A percentile compares a stretch with the other conserved stretches of the same genome.
These are phyloP conservation scores for Allophyes oxyacanthae DNA, from an alignment of 2,888 invertebrate genomes.

Conservation along the genomic window DNA sequence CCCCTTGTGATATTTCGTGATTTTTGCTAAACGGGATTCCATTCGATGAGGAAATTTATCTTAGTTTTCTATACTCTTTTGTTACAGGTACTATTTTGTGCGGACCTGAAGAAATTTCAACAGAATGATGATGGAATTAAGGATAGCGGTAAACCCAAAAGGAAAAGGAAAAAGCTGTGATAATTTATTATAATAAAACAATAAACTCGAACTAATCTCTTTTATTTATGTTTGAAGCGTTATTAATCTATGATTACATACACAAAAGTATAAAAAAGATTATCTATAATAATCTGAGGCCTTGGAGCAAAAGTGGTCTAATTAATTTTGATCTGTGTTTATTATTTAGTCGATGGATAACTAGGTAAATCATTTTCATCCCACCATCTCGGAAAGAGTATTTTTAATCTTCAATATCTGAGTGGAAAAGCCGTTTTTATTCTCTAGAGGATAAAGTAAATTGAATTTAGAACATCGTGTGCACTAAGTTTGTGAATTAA, in stretches of 20 bases:
- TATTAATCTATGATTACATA: slow-evolving; percentile 41
- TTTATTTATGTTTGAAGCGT: slow-evolving; percentile 37
- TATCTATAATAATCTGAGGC: neutral
- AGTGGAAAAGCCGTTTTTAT: too few relatives aligned
- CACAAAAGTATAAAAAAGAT: slow-evolving; percentile 63
- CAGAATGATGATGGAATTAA: slow-evolving; percentile 60
- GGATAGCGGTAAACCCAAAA: slow-evolving; percentile 70
- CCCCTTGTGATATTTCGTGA: too few relatives aligned
- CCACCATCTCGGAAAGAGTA: too few relatives aligned
- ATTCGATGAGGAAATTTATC: too few relatives aligned
- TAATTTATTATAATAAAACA: slow-evolving; percentile 24
- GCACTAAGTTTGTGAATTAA: too few relatives aligned
- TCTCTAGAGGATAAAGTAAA: too few relatives aligned
- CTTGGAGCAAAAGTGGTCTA: neutral
- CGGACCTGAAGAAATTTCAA: slow-evolving; percentile 93
- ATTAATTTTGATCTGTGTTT: neutral
- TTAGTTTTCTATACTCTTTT: too few relatives aligned
- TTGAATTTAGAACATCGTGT: too few relatives aligned
- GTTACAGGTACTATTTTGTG: slow-evolving; percentile 93
- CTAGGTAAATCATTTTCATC: too few relatives aligned
- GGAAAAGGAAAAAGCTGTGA: slow-evolving; percentile 65
- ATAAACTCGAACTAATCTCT: slow-evolving; percentile 11
- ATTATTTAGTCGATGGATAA: too few relatives aligned
- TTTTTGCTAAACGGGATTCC: too few relatives aligned
- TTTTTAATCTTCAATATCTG: too few relatives aligned